phyloP scores from a whole-genome alignment of 2,113 vertebrate species.

The Cyprinodon brontotheroides region DNA sequence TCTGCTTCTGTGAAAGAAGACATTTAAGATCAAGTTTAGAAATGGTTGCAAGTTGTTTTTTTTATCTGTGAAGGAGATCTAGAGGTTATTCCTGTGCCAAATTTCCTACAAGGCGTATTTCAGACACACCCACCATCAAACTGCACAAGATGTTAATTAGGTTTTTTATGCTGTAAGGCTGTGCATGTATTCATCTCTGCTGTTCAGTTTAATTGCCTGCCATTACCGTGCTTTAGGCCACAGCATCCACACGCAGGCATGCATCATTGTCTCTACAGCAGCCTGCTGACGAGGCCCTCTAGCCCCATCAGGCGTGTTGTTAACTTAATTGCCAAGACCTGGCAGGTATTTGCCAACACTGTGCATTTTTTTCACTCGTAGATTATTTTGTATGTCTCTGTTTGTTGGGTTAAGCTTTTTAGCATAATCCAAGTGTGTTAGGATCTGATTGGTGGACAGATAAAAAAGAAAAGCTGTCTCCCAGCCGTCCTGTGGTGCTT shows the following conservation, averaged over 20 bases:
- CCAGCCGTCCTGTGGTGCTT: slow-evolving; percentile 38
- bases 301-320: slow-evolving; percentile 26
- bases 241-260: slow-evolving; percentile 5
- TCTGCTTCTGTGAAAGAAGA: background rate
- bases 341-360: slow-evolving; percentile 45
- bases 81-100: slow-evolving; percentile 20
- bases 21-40: background rate
- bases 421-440: slow-evolving; percentile 78
- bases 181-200: slow-evolving; percentile 40
- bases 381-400: slow-evolving; percentile 9
- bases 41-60: background rate
- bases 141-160: slow-evolving; percentile 43
- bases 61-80: background rate
- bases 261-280: slow-evolving; percentile 13
- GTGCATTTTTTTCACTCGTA: slow-evolving; percentile 24
- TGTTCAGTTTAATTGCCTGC: slow-evolving; percentile 54
- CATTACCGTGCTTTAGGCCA: slow-evolving; percentile 29
- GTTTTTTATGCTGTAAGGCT: slow-evolving; percentile 52
- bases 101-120: slow-evolving; percentile 14
- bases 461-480: slow-evolving; percentile 33
- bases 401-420: slow-evolving; percentile 82
- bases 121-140: slow-evolving; percentile 2
- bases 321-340: slow-evolving; percentile 43
- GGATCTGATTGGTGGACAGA: slow-evolving; percentile 78
- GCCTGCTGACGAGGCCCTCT: slow-evolving; percentile 43